Conservation (phyloP, 1,140 invertebrate species). For the Philopotamus ludificatus region DNA sequence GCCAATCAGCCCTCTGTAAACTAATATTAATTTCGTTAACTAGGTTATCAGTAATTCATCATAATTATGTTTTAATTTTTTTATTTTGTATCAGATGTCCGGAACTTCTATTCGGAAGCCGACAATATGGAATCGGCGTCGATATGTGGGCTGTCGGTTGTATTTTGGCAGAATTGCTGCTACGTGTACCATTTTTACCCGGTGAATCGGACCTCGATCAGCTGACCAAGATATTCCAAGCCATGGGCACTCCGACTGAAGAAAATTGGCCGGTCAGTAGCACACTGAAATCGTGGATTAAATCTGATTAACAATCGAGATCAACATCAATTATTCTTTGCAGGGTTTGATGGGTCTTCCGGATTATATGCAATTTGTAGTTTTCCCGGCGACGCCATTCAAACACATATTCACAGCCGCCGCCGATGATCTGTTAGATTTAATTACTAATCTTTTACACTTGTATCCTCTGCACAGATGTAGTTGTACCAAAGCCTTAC, state of each 20-base stretch:
- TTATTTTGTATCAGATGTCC: constrained; percentile 83
- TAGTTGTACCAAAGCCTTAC: constrained; percentile 75
- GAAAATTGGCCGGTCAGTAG: constrained; percentile 79
- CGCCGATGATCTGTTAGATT: constrained; percentile 84
- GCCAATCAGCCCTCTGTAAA: no score
- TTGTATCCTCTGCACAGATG: constrained; percentile 85
- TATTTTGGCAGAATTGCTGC: constrained; percentile 92
- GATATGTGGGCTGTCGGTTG: constrained; percentile 99
- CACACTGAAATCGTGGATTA: neutral
- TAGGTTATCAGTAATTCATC: no score
- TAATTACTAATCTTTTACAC: constrained; percentile 76
- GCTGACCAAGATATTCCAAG: constrained; percentile 91
- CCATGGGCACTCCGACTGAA: constrained; percentile 87
- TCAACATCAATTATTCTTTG: constrained; percentile 41
- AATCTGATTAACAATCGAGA: neutral
- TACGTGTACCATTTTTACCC: constrained; percentile 90
- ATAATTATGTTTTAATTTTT: no score
- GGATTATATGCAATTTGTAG: constrained; percentile 93
- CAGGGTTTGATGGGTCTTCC: constrained; percentile 79
- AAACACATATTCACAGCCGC: constrained; percentile 96
- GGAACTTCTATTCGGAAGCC: constrained; percentile 93
- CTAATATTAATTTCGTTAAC: no score
- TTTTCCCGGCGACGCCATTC: constrained; percentile 77
- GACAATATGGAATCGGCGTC: constrained; percentile 92
- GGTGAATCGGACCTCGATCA: constrained; percentile 98